Percentiles rank a stretch among this genome's conserved stretches.
These are phyloP conservation scores for Pithecia hirsuta DNA, from an alignment of 2,797 vertebrate species.

Conservation along the genomic window DNA sequence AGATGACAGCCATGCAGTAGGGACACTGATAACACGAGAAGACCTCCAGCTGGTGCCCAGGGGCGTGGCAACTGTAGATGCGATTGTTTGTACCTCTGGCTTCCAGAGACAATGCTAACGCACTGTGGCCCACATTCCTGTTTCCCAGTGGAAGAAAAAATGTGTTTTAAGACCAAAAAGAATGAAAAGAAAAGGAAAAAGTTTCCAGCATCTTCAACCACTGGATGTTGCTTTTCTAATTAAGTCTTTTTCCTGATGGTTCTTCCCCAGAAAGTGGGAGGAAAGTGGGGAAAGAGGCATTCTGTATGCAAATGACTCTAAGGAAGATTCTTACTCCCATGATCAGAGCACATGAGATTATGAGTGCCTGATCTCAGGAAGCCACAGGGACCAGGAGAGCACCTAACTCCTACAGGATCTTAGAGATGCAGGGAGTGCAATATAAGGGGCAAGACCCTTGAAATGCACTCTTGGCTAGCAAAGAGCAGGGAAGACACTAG, in stretches of 20 bases:
- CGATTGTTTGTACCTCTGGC: neutral
- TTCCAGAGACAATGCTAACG: neutral
- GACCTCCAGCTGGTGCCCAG: neutral
- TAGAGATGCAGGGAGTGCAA: neutral
- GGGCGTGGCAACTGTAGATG: neutral
- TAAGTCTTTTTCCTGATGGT: neutral
- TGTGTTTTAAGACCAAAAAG: neutral
- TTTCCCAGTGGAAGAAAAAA: neutral
- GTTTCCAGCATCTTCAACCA: neutral
- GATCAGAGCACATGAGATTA: no score
- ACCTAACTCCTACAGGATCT: neutral
- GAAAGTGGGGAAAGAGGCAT: neutral
- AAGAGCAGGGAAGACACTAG: neutral
- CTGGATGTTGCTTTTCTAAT: neutral
- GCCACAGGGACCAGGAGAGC: fast-evolving
- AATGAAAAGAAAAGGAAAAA: neutral
- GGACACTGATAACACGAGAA: neutral
- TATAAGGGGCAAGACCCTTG: neutral
- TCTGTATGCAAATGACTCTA: neutral
- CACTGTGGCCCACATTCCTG: neutral
- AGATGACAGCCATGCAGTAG: neutral
- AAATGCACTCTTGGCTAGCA: neutral
- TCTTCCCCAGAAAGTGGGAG: neutral
- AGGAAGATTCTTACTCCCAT: neutral
- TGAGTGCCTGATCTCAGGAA: fast-evolving